Evolutionary conservation across 2,797 vertebrate species (phyloP).

Genomic region (Rhinoraja longicauda): DNA sequence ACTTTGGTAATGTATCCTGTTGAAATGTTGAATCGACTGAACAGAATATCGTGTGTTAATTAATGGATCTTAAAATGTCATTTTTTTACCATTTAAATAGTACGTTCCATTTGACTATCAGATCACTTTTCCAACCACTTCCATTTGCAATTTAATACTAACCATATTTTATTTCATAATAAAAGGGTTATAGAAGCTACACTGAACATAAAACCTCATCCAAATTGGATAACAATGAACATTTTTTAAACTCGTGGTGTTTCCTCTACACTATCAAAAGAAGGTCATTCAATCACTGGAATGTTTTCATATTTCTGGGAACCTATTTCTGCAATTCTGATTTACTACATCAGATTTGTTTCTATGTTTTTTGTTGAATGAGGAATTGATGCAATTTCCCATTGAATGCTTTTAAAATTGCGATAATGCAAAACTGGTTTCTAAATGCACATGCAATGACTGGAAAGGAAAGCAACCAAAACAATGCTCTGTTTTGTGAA

Average conservation of each 20-base stretch:
- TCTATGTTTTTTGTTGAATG: not conserved
- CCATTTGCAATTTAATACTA: not conserved
- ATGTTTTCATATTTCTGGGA: not conserved
- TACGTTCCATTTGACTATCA: not conserved
- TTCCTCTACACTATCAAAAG: not conserved
- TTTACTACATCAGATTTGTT: not conserved
- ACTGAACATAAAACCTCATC: not conserved
- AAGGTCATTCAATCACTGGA: constrained; percentile 1
- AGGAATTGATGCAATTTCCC: not conserved
- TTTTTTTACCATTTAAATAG: not conserved
- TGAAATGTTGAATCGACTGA: not conserved
- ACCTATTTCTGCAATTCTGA: not conserved
- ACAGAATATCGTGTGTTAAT: not conserved
- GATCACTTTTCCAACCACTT: not conserved
- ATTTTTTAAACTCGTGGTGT: not conserved
- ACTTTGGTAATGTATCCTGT: not conserved
- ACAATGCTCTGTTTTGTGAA: not conserved
- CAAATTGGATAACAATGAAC: not conserved
- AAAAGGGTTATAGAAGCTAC: not conserved
- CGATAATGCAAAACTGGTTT: not conserved
- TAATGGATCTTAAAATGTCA: not conserved
- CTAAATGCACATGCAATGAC: not conserved
- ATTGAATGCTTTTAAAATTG: not conserved
- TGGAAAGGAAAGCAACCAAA: not conserved
- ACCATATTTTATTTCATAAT: not conserved